Percentiles rank a stretch among this genome's conserved stretches.
Conservation (phyloP, 2,888 invertebrate genomes). For the Platycnemis pennipes region DNA sequence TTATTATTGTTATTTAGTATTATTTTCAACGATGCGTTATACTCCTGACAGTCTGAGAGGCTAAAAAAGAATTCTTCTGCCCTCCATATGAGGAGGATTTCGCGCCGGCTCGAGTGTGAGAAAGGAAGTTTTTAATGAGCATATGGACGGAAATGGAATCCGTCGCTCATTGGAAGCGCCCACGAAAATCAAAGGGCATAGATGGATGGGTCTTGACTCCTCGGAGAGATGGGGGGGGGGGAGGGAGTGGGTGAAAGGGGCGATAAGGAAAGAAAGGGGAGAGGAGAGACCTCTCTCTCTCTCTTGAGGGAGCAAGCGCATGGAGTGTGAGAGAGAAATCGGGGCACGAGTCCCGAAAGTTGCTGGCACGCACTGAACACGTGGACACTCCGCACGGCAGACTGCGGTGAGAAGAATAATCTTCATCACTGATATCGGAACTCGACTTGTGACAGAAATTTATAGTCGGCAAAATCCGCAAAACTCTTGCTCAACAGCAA, state of each 20-base stretch:
- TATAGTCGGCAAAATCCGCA: background rate
- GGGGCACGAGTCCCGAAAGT: slow-evolving; percentile 2
- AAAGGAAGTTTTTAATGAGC: background rate
- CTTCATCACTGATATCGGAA: background rate
- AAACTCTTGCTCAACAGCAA: background rate
- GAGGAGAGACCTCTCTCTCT: background rate
- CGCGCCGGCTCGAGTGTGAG: background rate
- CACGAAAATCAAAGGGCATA: background rate
- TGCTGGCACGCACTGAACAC: slow-evolving; percentile 21
- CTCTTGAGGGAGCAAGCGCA: background rate
- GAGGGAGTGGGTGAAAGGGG: background rate
- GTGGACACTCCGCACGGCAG: background rate
- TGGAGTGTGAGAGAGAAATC: slow-evolving; percentile 39
- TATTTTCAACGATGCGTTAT: no score
- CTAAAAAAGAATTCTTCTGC: no score
- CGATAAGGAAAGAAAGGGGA: background rate
- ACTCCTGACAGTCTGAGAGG: no score
- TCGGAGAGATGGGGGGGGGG: background rate
- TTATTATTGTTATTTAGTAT: no score
- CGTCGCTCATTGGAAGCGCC: background rate
- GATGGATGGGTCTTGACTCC: background rate
- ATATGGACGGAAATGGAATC: background rate
- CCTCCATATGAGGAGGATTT: background rate
- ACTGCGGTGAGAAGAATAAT: background rate
- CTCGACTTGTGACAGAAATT: background rate